Percentiles rank a stretch among this genome's conserved stretches.
Conservation (phyloP, 2,113 vertebrate genomes). For the Silurus meridionalis region DNA sequence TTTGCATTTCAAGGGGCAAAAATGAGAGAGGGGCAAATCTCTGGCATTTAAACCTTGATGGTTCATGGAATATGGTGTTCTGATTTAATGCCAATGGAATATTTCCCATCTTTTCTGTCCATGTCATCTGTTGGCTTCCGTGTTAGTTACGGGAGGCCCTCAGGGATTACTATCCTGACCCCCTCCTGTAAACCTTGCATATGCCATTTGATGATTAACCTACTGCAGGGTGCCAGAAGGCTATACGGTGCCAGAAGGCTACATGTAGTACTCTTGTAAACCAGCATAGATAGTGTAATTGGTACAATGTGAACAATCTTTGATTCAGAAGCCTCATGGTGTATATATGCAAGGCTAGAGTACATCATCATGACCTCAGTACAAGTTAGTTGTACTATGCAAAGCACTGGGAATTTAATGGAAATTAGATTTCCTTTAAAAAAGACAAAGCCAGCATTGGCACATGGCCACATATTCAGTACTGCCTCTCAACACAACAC, state of each 20-base stretch:
- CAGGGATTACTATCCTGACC: conserved; percentile 45
- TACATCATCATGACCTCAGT: conserved; percentile 41
- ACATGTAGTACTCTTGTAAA: conserved; percentile 11
- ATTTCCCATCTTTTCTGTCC: conserved; percentile 61
- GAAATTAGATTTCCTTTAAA: conserved; percentile 40
- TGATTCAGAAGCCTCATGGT: conserved; percentile 12
- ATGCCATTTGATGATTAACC: conserved; percentile 12
- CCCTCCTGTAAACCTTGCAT: conserved; percentile 26
- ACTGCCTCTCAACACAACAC: conserved; percentile 56
- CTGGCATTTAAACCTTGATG: conserved; percentile 38
- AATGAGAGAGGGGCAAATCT: conserved; percentile 41
- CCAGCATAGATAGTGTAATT: conserved; percentile 12
- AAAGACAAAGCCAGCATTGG: conserved; percentile 60
- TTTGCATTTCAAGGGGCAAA: conserved; percentile 46
- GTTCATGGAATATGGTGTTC: conserved; percentile 52
- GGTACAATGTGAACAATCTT: conserved; percentile 41
- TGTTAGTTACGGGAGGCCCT: conserved; percentile 49
- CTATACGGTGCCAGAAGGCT: not conserved
- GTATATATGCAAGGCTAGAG: conserved; percentile 34
- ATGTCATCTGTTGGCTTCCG: conserved; percentile 47
- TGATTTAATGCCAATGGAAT: conserved; percentile 8
- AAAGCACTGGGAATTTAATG: conserved; percentile 71
- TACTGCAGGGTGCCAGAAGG: conserved; percentile 1
- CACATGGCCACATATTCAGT: conserved; percentile 61
- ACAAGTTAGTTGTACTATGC: conserved; percentile 68